A percentile compares a stretch with the other conserved stretches of the same genome.
Evolutionary conservation across 2,888 invertebrate species (phyloP).

Genomic region (Tineola bisselliella): DNA sequence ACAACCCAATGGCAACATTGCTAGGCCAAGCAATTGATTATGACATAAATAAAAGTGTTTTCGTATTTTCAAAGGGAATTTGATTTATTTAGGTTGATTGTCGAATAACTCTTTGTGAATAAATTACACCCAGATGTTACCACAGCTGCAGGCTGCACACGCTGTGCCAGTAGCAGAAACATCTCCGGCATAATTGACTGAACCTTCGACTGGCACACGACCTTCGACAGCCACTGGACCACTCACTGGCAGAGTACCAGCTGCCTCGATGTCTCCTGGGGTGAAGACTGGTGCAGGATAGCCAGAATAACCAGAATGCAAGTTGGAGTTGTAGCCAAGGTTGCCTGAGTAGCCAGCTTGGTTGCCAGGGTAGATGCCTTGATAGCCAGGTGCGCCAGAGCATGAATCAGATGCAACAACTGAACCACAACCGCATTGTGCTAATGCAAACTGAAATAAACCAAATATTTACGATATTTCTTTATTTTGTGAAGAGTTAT

Average conservation of each 20-base stretch:
- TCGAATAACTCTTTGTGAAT: constrained; percentile 19
- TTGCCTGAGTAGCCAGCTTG: too few species aligned
- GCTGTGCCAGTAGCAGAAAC: constrained; percentile 27
- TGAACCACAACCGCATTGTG: neutral
- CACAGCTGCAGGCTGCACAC: constrained; percentile 25
- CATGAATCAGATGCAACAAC: neutral
- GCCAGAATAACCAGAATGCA: neutral
- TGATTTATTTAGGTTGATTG: neutral
- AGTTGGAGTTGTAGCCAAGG: neutral
- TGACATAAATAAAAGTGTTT: too few species aligned
- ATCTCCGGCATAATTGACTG: constrained; percentile 25
- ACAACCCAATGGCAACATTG: too few species aligned
- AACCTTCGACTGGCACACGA: constrained; percentile 27
- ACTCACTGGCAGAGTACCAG: constrained; percentile 24
- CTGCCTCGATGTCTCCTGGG: constrained; percentile 23
- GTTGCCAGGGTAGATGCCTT: neutral
- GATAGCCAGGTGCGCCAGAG: neutral
- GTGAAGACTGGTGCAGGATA: constrained; percentile 15
- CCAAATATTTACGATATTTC: neutral
- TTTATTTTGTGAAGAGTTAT: too few species aligned
- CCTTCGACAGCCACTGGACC: constrained; percentile 27
- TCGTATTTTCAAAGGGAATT: too few species aligned
- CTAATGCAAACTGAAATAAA: neutral
- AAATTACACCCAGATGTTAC: constrained; percentile 15
- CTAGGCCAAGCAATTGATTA: too few species aligned